Evolutionary conservation across 2,888 invertebrate genomes (phyloP), one percentile per base, ranked within the genome.

Genomic region (Spisula subtruncata): DNA sequence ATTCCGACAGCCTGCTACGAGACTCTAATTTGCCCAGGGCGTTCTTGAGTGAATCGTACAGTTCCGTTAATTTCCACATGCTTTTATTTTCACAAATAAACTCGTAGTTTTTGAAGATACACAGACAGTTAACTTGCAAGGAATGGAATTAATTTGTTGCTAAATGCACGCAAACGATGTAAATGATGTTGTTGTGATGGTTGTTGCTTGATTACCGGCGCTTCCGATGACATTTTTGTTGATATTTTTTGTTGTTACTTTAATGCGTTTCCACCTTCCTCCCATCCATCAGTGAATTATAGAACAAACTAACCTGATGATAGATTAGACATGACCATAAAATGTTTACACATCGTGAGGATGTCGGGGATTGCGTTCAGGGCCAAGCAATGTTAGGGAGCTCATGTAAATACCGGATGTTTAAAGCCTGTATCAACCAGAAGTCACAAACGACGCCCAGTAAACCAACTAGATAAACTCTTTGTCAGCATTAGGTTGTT

Each of bases 401-500:
- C 51, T 51, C 2, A 66, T 35, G 75, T 32, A 75, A 75, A 75
- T 75, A 75, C 75, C 75, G 75, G 75, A 75, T 25, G 75, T 75
- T 32, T 32, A 4, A 25, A 16, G 32, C 29, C 32, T 18, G 16
- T 75, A 32, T 75, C 75, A 25, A 16, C 29, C 75, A 25, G 35
- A 75, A 75, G 75, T 75, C 75, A 75, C 75, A 32, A 75, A 75
- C 29, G 18, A 75, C 75, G 75, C 75, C 75, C 75, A 14, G 18
- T 75, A 35, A 75, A 32, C 32, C 32, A 8, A 32, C 18, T 25
- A 75, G 75, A 75, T 75, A 35, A 75, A 32, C 32, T 32, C 75
- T 32, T 35, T 32, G 75, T 18, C 18, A 18, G 35, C 32, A 75
- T 75, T 32, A 35, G 35, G 25, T 75, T 32, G 75, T 32, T 75